A percentile compares a stretch with the other conserved stretches of the same genome.
phyloP scores from a whole-genome alignment of 2,888 invertebrate genomes.

The Thymelicus lineola region DNA sequence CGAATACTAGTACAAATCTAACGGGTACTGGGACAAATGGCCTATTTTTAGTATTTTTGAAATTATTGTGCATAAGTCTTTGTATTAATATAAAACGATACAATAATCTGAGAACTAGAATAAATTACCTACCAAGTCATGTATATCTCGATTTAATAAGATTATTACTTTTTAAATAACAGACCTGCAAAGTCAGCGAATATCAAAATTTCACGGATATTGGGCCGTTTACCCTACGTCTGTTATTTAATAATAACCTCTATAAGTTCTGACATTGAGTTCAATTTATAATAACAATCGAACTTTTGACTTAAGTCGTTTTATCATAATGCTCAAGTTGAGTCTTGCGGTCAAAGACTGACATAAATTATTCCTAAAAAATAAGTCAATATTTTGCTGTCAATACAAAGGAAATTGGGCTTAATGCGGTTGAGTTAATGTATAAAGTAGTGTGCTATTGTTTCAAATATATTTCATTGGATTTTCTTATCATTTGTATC shows the following conservation, averaged over 20 bases:
- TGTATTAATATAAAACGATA: too few relatives aligned
- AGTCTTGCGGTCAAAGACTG: slow-evolving; percentile 58
- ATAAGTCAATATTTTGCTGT: slow-evolving; percentile 49
- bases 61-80: too few relatives aligned
- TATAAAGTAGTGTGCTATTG: slow-evolving; percentile 2
- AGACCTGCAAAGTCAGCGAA: too few relatives aligned
- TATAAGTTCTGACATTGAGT: neutral
- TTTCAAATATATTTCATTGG: slow-evolving; percentile 53
- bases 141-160: too few relatives aligned
- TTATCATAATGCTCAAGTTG: neutral
- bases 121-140: too few relatives aligned
- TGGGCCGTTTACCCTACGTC: too few relatives aligned
- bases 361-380: slow-evolving; percentile 60
- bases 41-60: too few relatives aligned
- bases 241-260: neutral
- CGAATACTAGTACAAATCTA: too few relatives aligned
- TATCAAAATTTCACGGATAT: too few relatives aligned
- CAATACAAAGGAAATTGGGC: slow-evolving; percentile 13
- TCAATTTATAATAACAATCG: neutral
- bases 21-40: too few relatives aligned
- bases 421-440: neutral
- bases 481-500: slow-evolving; percentile 53
- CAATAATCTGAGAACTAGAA: too few relatives aligned
- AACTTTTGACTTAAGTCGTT: slow-evolving; percentile 3
- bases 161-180: too few relatives aligned